A percentile compares a stretch with the other conserved stretches of the same genome.
Conservation (phyloP, 2,797 vertebrate genomes). For the Coreius guichenoti region DNA sequence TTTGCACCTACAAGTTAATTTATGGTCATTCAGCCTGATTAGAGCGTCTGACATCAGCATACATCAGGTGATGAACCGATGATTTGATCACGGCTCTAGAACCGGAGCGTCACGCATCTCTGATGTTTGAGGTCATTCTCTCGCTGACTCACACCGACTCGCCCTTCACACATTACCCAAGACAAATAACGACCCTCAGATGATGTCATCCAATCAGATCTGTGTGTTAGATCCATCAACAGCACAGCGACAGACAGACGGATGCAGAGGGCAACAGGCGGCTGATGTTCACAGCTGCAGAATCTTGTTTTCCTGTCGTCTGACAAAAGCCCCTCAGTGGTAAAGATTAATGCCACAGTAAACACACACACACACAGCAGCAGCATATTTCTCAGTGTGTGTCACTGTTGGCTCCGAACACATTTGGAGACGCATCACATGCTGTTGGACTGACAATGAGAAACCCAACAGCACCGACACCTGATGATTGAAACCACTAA, state of each 20-base stretch:
- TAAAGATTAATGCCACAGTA: conserved; percentile 22
- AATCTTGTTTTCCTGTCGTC: conserved; percentile 18
- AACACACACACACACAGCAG: conserved; percentile 22
- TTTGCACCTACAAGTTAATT: neutral
- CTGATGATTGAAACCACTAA: neutral
- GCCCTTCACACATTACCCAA: conserved; percentile 45
- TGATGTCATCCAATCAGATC: conserved; percentile 46
- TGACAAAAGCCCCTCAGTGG: conserved; percentile 15
- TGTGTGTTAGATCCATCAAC: neutral
- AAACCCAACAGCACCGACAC: neutral
- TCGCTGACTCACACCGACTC: conserved; percentile 44
- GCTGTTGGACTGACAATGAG: neutral
- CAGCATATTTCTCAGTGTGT: conserved; percentile 43
- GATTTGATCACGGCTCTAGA: neutral
- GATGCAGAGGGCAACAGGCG: conserved; percentile 6
- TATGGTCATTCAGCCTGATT: neutral
- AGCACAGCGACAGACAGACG: conserved; percentile 12
- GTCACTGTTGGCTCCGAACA: conserved; percentile 27
- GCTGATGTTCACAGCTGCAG: conserved; percentile 15
- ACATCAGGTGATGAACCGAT: neutral
- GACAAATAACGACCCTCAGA: conserved; percentile 45
- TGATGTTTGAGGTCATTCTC: conserved; percentile 20
- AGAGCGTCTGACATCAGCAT: neutral
- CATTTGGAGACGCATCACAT: neutral
- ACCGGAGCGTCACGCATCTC: neutral